These are phyloP conservation scores for Lathronympha strigana DNA, from an alignment of 2,888 invertebrate species.

Conservation along the genomic window DNA sequence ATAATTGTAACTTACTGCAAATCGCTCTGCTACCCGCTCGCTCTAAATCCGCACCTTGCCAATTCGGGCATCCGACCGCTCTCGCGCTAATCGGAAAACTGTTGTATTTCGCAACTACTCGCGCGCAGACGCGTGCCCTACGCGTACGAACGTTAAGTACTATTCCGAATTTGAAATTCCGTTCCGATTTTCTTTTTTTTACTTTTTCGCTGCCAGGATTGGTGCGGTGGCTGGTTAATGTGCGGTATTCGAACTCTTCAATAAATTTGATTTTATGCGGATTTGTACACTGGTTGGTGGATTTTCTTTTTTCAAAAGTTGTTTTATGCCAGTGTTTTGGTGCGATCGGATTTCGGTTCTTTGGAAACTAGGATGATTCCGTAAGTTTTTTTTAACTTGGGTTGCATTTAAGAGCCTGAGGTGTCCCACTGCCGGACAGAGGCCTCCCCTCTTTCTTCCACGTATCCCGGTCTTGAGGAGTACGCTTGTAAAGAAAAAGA, in stretches of 20 bases:
- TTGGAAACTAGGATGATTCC: conserved; percentile 11
- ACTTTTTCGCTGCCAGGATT: not conserved
- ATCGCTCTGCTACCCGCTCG: conserved; percentile 25
- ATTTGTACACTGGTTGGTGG: not conserved
- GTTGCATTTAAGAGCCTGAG: not conserved
- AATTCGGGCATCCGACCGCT: conserved; percentile 33
- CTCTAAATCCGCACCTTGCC: conserved; percentile 14
- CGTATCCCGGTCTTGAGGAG: no score
- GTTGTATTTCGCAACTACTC: conserved; percentile 38
- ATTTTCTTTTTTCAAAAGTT: not conserved
- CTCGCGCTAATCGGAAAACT: conserved; percentile 39
- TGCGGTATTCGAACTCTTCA: not conserved
- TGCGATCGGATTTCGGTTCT: conserved; percentile 32
- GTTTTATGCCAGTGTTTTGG: not conserved
- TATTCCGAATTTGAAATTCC: not conserved
- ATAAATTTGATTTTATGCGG: not conserved
- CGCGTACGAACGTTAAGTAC: conserved; percentile 7
- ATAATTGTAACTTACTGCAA: not conserved
- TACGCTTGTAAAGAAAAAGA: no score
- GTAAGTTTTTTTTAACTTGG: conserved; percentile 7
- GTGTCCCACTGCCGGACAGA: no score
- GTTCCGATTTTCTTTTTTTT: not conserved
- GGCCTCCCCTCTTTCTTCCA: no score
- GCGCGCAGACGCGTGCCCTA: conserved; percentile 31
- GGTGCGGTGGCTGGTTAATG: no score